A percentile compares a stretch with the other conserved stretches of the same genome.
phyloP scores from a whole-genome alignment of 2,797 vertebrate species.

The Micromesistius poutassou region DNA sequence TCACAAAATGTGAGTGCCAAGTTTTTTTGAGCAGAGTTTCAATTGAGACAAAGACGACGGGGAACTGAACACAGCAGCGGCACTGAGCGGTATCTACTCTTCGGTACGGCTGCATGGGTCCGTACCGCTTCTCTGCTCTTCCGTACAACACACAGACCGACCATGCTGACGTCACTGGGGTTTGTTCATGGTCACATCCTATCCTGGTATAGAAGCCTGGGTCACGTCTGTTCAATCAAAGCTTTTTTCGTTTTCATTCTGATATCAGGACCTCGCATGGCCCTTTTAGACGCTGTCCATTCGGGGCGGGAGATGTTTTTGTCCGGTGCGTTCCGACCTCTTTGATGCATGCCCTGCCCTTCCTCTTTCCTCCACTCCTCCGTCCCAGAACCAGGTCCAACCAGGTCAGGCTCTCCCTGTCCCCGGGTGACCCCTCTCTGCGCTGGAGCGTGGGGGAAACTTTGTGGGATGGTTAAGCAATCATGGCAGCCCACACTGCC shows the following conservation, averaged over 20 bases:
- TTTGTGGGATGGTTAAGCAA: background rate
- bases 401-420: constrained; percentile 10
- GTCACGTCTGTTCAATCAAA: background rate
- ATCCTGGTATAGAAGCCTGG: background rate
- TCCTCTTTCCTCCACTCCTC: constrained; percentile 10
- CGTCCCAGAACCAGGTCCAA: background rate
- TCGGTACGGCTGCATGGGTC: too few species aligned
- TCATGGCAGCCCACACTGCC: background rate
- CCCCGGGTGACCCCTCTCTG: too few species aligned
- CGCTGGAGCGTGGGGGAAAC: too few species aligned
- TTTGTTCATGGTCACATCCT: too few species aligned
- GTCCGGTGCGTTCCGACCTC: constrained; percentile 24
- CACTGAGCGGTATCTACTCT: too few species aligned
- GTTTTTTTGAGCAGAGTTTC: too few species aligned
- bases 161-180: background rate
- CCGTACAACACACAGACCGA: too few species aligned
- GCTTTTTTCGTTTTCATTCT: constrained; percentile 24
- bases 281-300: constrained; percentile 35
- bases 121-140: too few species aligned
- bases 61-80: too few species aligned
- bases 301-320: background rate
- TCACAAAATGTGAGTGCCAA: too few species aligned
- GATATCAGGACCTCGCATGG: constrained; percentile 11
- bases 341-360: background rate
- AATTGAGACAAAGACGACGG: too few species aligned